A percentile compares a stretch with the other conserved stretches of the same genome.
Conservation (phyloP, 1,140 invertebrate species). For the Drosophila orosa region DNA sequence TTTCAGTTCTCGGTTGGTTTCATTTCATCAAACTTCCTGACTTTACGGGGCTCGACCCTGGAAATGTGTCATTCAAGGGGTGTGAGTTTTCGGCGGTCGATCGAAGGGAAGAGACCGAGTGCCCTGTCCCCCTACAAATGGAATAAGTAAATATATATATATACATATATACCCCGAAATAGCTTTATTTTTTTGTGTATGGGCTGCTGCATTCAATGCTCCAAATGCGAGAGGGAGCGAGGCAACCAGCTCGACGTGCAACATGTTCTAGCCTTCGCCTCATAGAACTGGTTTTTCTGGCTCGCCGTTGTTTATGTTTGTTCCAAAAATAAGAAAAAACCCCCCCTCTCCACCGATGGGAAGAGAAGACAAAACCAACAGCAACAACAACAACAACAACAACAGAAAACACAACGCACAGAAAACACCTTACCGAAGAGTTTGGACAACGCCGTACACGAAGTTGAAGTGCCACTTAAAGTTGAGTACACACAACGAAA, state of each 20-base stretch:
- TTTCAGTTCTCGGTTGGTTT: conserved; percentile 11
- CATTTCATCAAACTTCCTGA: conserved; percentile 61
- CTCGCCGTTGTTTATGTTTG: conserved; percentile 70
- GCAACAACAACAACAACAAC: conserved; percentile 8
- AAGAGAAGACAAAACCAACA: neutral
- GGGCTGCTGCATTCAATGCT: conserved; percentile 52
- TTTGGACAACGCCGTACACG: conserved; percentile 22
- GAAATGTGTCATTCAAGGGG: conserved; percentile 66
- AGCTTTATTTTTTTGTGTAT: conserved; percentile 29
- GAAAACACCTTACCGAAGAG: conserved; percentile 41
- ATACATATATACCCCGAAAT: conserved; percentile 24
- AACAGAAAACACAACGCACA: neutral
- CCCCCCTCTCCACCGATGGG: conserved; percentile 11
- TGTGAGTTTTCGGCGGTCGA: conserved; percentile 32
- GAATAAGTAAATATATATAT: conserved; percentile 45
- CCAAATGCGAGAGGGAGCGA: conserved; percentile 47
- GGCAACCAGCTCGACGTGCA: conserved; percentile 57
- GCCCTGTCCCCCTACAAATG: conserved; percentile 30
- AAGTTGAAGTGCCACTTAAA: conserved; percentile 60
- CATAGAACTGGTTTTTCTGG: conserved; percentile 55
- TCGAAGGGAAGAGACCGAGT: neutral
- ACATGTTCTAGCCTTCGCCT: conserved; percentile 66
- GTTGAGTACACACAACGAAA: conserved; percentile 57
- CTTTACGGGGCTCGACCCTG: conserved; percentile 59
- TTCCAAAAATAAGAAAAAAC: conserved; percentile 73